These are phyloP conservation scores for Botia kubotai DNA, from an alignment of 2,797 vertebrate genomes.

Conservation along the genomic window DNA sequence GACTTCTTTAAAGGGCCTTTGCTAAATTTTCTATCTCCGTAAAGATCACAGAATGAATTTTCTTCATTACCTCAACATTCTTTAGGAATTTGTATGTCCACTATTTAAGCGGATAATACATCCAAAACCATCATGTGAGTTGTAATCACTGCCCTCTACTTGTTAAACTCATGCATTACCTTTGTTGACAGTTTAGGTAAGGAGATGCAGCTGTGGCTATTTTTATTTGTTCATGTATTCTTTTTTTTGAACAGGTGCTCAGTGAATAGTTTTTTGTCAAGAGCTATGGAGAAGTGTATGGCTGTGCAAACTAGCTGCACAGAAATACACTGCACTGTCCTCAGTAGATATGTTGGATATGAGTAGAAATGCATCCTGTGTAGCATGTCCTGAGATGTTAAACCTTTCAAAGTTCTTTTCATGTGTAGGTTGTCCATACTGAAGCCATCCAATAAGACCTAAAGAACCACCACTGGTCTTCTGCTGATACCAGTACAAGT, in stretches of 20 bases:
- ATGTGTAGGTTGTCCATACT: neutral
- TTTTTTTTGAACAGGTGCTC: slow-evolving; percentile 12
- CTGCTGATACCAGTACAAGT: slow-evolving; percentile 69
- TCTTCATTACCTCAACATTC: too few relatives aligned
- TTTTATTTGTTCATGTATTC: neutral
- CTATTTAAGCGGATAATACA: too few relatives aligned
- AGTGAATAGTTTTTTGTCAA: slow-evolving; percentile 61
- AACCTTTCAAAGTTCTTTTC: slow-evolving; percentile 59
- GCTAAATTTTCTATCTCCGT: too few relatives aligned
- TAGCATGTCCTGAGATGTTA: slow-evolving; percentile 56
- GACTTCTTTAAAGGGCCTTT: too few relatives aligned
- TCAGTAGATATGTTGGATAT: slow-evolving; percentile 45
- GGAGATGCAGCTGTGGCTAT: too few relatives aligned
- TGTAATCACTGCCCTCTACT: too few relatives aligned
- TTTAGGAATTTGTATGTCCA: too few relatives aligned
- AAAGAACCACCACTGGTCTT: slow-evolving; percentile 36
- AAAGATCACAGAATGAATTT: too few relatives aligned
- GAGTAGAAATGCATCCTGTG: neutral
- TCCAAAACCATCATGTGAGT: too few relatives aligned
- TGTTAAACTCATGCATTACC: too few relatives aligned
- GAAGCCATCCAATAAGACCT: slow-evolving; percentile 50
- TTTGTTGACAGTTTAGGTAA: too few relatives aligned
- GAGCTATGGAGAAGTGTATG: slow-evolving; percentile 39
- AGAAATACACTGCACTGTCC: slow-evolving; percentile 68
- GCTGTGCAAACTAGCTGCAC: slow-evolving; percentile 68